These are phyloP conservation scores for Paelopatides confundens DNA, from an alignment of 53 echinoderm and acorn worm species.

Conservation along the genomic window DNA sequence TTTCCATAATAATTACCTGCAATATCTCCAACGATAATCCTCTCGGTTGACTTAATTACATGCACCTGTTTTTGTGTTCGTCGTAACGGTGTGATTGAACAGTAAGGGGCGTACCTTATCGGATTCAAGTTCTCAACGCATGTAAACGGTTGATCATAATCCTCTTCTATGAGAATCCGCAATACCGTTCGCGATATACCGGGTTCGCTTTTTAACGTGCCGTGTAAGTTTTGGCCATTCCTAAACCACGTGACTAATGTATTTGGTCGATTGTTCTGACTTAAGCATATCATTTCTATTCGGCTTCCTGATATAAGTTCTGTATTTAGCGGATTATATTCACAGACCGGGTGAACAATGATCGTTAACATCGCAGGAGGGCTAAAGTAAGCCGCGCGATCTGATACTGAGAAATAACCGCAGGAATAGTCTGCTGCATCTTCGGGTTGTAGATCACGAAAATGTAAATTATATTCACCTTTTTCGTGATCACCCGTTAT, in stretches of 20 bases:
- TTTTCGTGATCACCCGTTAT: neutral
- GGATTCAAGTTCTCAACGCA: conserved; percentile 27
- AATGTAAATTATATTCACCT: conserved; percentile 17
- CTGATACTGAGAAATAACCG: conserved; percentile 21
- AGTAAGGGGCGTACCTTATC: neutral
- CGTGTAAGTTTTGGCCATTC: neutral
- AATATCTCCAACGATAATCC: neutral
- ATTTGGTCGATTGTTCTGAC: conserved; percentile 10
- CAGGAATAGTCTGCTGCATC: conserved; percentile 12
- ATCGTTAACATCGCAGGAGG: neutral
- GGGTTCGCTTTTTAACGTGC: neutral
- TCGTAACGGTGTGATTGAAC: conserved; percentile 21
- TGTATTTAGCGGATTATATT: neutral
- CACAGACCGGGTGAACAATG: neutral
- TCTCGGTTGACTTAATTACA: neutral
- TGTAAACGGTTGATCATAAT: conserved; percentile 35
- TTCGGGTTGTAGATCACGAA: conserved; percentile 1
- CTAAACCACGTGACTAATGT: conserved; percentile 14
- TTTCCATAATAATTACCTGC: too few species aligned
- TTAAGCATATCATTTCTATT: conserved; percentile 19
- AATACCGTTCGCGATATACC: neutral
- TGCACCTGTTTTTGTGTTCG: conserved; percentile 25
- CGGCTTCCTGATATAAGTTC: neutral
- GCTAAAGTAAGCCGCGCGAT: conserved; percentile 2
- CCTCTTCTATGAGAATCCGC: neutral